Evolutionary conservation across 2,888 invertebrate genomes (phyloP), one percentile per base, ranked within the genome.

Genomic region (Helicoverpa assulta): DNA sequence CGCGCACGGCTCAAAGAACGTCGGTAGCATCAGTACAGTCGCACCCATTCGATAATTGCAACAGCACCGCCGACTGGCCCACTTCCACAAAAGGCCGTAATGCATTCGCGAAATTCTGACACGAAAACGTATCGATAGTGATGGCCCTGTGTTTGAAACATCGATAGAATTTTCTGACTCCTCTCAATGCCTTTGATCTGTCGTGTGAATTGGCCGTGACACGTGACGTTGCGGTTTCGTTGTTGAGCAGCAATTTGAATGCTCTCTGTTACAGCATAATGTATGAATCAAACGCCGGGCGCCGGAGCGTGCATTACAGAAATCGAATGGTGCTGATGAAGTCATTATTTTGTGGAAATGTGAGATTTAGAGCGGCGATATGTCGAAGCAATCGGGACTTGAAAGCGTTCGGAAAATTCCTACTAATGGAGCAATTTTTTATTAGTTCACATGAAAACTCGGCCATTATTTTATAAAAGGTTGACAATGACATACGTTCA

Each of bases 21-120:
- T 52, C 21, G 63, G 58, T 67, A 52, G n/a, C 76, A 70, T 69
- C 73, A 67, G 82, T 85, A 85, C 83, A 84, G 83, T 72, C 82
- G 84, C 81, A 80, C 81, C 85, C 84, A 85, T 88, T 88, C 85
- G 81, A 87, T 90, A 89, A 89, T 89, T 90, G 89, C 86, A 83
- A 83, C 84, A 83, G 81, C 76, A 80, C 82, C 76, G 78, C 78
- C 82, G 77, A 84, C 85, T 89, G 89, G 82, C 88, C 86, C 84
- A 88, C 79, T 88, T 86, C 85, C 83, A 86, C 85, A 86, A 86
- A 86, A 88, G 85, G 84, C 85, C 76, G 82, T 87, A 87, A 89
- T 89, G 89, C 88, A 88, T 90, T 89, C 85, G 85, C 85, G 75
- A 86, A 88, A 87, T 88, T 88, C 85, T 82, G 85, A 83, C 82